These are phyloP conservation scores for Pollimyrus isidori DNA, from an alignment of 2,113 vertebrate genomes.

Conservation along the genomic window DNA sequence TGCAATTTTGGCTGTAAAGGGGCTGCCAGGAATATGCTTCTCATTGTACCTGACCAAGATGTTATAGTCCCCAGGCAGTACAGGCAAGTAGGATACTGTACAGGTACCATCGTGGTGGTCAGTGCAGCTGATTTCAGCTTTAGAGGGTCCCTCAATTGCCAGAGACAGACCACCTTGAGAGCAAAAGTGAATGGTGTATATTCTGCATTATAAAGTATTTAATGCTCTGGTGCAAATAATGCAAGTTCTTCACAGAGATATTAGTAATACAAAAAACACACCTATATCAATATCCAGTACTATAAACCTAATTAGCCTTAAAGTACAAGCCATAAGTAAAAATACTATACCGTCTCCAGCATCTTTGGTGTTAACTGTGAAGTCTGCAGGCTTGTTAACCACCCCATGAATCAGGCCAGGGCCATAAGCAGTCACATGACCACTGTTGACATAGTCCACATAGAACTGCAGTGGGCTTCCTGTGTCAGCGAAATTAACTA, in stretches of 20 bases:
- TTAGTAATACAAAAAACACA: neutral
- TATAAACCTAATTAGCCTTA: neutral
- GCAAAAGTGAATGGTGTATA: neutral
- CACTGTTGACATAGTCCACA: constrained; percentile 73
- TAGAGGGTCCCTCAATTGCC: constrained; percentile 77
- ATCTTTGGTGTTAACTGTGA: constrained; percentile 73
- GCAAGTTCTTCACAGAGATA: neutral
- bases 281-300: neutral
- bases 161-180: constrained; percentile 69
- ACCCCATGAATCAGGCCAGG: constrained; percentile 74
- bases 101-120: constrained; percentile 78
- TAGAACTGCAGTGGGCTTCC: constrained; percentile 78
- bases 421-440: constrained; percentile 69
- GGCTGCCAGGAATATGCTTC: constrained; percentile 73
- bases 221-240: neutral
- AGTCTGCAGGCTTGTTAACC: constrained; percentile 69
- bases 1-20: constrained; percentile 74
- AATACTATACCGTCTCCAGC: constrained; percentile 64
- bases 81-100: constrained; percentile 71
- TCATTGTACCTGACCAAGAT: constrained; percentile 76
- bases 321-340: neutral
- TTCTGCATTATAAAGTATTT: neutral
- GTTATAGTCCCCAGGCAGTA: constrained; percentile 71
- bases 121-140: constrained; percentile 75
- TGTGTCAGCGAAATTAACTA: constrained; percentile 26